Base-by-base conservation (phyloP, 2,888 invertebrate species). In the Crioceris asparagi region DNA sequence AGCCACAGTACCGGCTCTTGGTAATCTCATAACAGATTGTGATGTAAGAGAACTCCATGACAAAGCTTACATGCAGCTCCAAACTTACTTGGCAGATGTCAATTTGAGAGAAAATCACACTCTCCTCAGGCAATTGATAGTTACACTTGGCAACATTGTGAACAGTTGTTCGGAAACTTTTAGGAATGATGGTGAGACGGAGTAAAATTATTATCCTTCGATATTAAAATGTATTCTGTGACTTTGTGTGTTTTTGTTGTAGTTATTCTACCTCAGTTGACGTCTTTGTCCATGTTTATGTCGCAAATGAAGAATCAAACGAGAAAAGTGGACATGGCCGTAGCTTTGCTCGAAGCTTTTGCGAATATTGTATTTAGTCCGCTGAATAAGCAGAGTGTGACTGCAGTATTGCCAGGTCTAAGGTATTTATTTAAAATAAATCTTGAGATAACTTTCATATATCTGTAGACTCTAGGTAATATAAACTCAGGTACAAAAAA, bases 231-330 rank as follows among this genome's bases (percentile, higher is more conserved):
- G 6, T 7, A 21, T 21, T 21, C 21, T 7, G 6, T 7, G 6
- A 7, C 21, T 21, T 21, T 21, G 21, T 7, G 10, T 21, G 21
- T 10, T 11, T 35, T 2, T 17, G 17, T 34, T 5, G 11, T 59
- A 78, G 78, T 79, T 41, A 69, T 79, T 46, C 65, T 77, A 27
- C 75, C 75, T 1, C 71, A 77, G 41, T 55, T 80, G 44, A 68
- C 71, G 7, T 68, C 66, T 16, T 66, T 76, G 51, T 70, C 76
- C 3, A 62, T 69, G 3, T 70, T 68, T 41, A 71, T 74, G 48
- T 65, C 70, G 39, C 72, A 74, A 45, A 60, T 66, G 50, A 56
- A 61, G 17, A 70, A 69, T 51, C 71, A 73, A 49, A 67, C 68
- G 3, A 67, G 69, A 46, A 71, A 71, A 53, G 58, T 67, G 32